A percentile compares a stretch with the other conserved stretches of the same genome.
phyloP scores from a whole-genome alignment of 2,113 vertebrate species.

The Atlantisia rogersi region DNA sequence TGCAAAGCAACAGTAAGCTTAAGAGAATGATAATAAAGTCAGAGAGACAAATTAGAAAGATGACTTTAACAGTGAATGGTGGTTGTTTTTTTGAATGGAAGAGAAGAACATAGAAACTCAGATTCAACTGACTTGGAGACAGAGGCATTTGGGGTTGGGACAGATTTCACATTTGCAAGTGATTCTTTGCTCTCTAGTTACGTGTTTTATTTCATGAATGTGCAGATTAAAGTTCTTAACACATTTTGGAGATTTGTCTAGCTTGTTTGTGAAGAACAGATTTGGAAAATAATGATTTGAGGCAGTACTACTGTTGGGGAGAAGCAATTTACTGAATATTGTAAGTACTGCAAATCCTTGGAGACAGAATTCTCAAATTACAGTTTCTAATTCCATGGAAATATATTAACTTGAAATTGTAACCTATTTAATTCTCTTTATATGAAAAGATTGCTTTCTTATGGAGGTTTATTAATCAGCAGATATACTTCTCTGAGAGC shows the following conservation, averaged over 20 bases:
- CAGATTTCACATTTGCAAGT: background rate
- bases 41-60: background rate
- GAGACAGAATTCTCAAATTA: slow-evolving; percentile 15
- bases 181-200: background rate
- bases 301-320: background rate
- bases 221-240: background rate
- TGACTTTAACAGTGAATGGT: background rate
- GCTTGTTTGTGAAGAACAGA: background rate
- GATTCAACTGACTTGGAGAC: background rate
- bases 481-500: background rate
- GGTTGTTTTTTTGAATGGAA: background rate
- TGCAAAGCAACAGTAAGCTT: background rate
- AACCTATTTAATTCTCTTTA: slow-evolving; percentile 10
- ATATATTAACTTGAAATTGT: background rate
- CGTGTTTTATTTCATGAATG: background rate
- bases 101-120: background rate
- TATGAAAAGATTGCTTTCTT: background rate
- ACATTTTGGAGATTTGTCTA: background rate
- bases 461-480: background rate
- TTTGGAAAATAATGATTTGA: background rate
- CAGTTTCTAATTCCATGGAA: background rate
- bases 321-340: background rate
- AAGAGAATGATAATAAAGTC: background rate
- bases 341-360: background rate
- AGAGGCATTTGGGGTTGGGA: background rate